phyloP scores from a whole-genome alignment of 2,888 invertebrate genomes.

The Polymixis flavicincta region DNA sequence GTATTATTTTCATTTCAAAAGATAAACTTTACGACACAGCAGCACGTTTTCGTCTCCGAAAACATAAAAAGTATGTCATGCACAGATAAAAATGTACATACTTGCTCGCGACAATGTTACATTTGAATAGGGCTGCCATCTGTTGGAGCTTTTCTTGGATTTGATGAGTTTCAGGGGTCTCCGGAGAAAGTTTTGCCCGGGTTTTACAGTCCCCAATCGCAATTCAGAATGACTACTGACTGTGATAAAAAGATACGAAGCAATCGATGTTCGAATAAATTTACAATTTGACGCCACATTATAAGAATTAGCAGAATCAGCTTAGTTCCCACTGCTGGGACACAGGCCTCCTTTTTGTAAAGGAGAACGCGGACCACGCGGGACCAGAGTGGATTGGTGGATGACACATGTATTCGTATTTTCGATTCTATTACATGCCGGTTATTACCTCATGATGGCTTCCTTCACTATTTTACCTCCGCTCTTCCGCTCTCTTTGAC shows the following conservation, averaged over 20 bases:
- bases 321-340: no score
- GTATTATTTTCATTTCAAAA: conserved; percentile 24
- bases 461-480: no score
- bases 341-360: no score
- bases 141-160: neutral
- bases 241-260: neutral
- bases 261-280: neutral
- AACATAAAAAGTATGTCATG: conserved; percentile 40
- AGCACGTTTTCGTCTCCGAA: neutral
- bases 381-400: no score
- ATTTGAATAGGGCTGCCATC: conserved; percentile 17
- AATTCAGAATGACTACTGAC: neutral
- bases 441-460: no score
- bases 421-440: no score
- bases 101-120: neutral
- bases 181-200: neutral
- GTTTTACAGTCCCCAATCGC: neutral
- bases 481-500: no score
- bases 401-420: no score
- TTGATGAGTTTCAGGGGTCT: neutral
- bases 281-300: neutral
- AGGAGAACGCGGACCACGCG: no score
- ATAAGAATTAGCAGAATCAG: no score
- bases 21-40: conserved; percentile 33
- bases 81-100: conserved; percentile 12